These are phyloP conservation scores for Drosophila mimetica DNA, from an alignment of 2,888 invertebrate species.

Conservation along the genomic window DNA sequence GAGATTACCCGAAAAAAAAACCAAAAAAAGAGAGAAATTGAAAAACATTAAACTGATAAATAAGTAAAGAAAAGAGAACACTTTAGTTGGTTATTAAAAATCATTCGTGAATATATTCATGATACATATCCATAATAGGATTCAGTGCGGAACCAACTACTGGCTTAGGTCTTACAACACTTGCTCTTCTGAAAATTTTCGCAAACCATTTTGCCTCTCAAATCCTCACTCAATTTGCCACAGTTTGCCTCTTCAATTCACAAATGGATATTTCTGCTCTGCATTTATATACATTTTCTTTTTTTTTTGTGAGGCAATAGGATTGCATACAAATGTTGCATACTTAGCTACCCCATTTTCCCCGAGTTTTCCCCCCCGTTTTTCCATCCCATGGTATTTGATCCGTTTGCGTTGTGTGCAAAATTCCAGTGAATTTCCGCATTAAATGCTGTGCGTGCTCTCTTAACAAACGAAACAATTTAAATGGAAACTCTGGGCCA, in stretches of 20 bases:
- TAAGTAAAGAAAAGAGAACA: neutral
- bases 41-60: neutral
- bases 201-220: neutral
- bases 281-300: slow-evolving; percentile 8
- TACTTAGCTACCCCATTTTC: neutral
- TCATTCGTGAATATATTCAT: neutral
- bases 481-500: slow-evolving; percentile 5
- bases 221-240: slow-evolving; percentile 10
- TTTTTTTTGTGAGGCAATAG: slow-evolving; percentile 2
- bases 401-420: slow-evolving; percentile 2
- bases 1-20: neutral
- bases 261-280: slow-evolving; percentile 20
- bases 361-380: neutral
- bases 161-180: slow-evolving; percentile 2
- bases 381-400: slow-evolving; percentile 6
- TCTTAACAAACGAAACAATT: slow-evolving; percentile 17
- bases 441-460: slow-evolving; percentile 25
- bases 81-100: no score
- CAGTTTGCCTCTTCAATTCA: slow-evolving; percentile 14
- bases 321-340: slow-evolving; percentile 22
- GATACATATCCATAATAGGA: neutral
- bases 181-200: slow-evolving; percentile 2
- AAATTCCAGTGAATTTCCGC: slow-evolving; percentile 16
- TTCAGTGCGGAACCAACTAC: neutral
- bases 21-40: neutral